Percentiles rank a stretch among this genome's conserved stretches.
These are phyloP conservation scores for Myotis lucifugus DNA, from an alignment of 2,113 vertebrate species.

Conservation along the genomic window DNA sequence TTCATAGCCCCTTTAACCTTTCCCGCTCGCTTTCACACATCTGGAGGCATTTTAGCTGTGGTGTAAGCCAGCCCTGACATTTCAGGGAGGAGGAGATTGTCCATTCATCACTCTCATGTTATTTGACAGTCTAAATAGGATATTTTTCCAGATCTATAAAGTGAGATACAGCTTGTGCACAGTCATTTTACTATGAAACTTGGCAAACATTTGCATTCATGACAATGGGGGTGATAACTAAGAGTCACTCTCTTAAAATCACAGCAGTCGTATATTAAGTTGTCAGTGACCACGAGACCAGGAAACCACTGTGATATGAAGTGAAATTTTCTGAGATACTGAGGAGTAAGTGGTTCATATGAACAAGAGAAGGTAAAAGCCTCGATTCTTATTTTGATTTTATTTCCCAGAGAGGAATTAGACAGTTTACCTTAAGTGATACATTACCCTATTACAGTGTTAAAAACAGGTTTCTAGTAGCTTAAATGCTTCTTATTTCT, in stretches of 20 bases:
- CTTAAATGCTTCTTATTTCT: neutral
- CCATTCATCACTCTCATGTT: slow-evolving; percentile 43
- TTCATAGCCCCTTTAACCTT: neutral
- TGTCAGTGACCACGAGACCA: neutral
- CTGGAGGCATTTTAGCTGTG: slow-evolving; percentile 50
- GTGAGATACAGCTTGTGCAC: neutral
- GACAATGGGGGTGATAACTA: neutral
- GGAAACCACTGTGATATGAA: neutral
- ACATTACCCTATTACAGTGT: neutral
- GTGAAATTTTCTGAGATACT: neutral
- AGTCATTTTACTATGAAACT: slow-evolving; percentile 23
- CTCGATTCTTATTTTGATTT: neutral
- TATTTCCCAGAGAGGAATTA: neutral
- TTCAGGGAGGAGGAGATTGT: slow-evolving; percentile 22
- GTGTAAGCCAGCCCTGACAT: neutral
- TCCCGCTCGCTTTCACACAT: neutral
- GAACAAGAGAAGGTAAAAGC: neutral
- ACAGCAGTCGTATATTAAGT: neutral
- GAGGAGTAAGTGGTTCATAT: neutral
- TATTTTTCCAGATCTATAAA: slow-evolving; percentile 8
- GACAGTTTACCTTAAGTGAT: neutral
- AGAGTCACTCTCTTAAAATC: neutral
- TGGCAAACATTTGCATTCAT: neutral
- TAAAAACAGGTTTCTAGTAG: neutral
- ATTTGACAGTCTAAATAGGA: slow-evolving; percentile 16